Conservation (phyloP, 2,113 vertebrate genomes). For the Seriola aureovittata region DNA sequence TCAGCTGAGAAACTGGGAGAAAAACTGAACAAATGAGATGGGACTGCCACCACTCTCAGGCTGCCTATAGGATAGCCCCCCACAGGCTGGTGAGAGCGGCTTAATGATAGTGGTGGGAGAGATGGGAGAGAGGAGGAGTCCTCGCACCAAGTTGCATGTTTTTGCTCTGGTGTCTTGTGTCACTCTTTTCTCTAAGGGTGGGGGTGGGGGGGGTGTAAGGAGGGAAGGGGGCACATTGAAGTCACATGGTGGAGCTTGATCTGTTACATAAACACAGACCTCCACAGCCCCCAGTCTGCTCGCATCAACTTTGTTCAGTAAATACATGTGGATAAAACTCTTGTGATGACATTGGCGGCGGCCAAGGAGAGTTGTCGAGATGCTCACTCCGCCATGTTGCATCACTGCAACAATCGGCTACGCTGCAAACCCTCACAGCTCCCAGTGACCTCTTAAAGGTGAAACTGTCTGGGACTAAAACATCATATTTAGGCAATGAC, state of each 20-base stretch:
- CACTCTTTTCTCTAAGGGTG: slow-evolving; percentile 69
- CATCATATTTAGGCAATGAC: neutral
- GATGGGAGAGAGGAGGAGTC: slow-evolving; percentile 55
- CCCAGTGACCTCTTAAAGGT: slow-evolving; percentile 60
- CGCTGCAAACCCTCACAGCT: slow-evolving; percentile 55
- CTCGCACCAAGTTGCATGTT: slow-evolving; percentile 67
- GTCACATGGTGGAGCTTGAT: slow-evolving; percentile 80
- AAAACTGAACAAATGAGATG: slow-evolving; percentile 82
- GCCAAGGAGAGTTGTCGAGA: slow-evolving; percentile 74
- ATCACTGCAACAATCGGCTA: slow-evolving; percentile 39
- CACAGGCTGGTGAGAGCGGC: slow-evolving; percentile 57
- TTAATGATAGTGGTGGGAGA: slow-evolving; percentile 72
- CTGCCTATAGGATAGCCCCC: slow-evolving; percentile 73
- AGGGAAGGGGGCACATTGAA: slow-evolving; percentile 54
- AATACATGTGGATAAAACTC: slow-evolving; percentile 64
- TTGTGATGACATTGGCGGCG: slow-evolving; percentile 72
- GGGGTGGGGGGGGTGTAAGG: slow-evolving; percentile 29
- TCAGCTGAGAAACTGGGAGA: slow-evolving; percentile 72
- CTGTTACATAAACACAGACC: slow-evolving; percentile 83
- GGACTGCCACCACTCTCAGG: slow-evolving; percentile 83
- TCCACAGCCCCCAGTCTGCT: slow-evolving; percentile 76
- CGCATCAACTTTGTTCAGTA: slow-evolving; percentile 77
- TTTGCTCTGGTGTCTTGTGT: slow-evolving; percentile 78
- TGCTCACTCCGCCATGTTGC: slow-evolving; percentile 60
- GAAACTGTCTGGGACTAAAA: slow-evolving; percentile 32